Percentiles rank a stretch among this genome's conserved stretches.
Evolutionary conservation across 2,797 vertebrate species (phyloP).

Genomic region (Diceros bicornis): DNA sequence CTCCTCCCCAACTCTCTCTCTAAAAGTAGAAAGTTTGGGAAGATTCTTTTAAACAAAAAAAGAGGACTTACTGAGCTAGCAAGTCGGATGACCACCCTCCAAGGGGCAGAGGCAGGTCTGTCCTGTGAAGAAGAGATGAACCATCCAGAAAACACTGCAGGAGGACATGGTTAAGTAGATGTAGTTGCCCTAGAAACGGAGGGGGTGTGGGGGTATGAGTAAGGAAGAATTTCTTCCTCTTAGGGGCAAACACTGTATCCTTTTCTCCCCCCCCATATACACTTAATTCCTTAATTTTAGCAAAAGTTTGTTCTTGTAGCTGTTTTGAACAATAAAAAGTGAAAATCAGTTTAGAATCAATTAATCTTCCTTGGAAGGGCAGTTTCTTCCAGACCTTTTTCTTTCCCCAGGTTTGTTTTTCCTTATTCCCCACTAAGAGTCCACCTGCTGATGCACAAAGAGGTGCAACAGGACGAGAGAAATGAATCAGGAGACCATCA

Average conservation of each 20-base stretch:
- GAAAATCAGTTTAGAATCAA: conserved; percentile 41
- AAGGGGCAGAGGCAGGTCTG: neutral
- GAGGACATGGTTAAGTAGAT: conserved; percentile 67
- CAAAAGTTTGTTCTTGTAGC: conserved; percentile 55
- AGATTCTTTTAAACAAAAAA: conserved; percentile 16
- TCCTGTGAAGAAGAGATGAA: conserved; percentile 14
- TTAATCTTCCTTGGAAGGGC: conserved; percentile 11
- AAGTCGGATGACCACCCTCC: conserved; percentile 10
- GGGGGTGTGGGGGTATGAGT: neutral
- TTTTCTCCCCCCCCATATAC: neutral
- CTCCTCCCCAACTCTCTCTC: neutral
- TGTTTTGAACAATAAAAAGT: conserved; percentile 69
- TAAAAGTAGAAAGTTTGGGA: conserved; percentile 31
- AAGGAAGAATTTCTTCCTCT: conserved; percentile 58
- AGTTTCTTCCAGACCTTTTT: conserved; percentile 36
- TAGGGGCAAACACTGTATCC: neutral
- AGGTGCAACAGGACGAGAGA: neutral
- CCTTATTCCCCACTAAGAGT: neutral
- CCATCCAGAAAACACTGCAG: conserved; percentile 74
- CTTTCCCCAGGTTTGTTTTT: neutral
- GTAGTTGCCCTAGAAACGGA: conserved; percentile 73
- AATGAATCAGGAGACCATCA: neutral
- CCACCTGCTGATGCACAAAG: neutral
- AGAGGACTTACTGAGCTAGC: conserved; percentile 13
- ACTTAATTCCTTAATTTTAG: conserved; percentile 43